phyloP scores from a whole-genome alignment of 1,140 invertebrate genomes.

The Temnothorax nylanderi region DNA sequence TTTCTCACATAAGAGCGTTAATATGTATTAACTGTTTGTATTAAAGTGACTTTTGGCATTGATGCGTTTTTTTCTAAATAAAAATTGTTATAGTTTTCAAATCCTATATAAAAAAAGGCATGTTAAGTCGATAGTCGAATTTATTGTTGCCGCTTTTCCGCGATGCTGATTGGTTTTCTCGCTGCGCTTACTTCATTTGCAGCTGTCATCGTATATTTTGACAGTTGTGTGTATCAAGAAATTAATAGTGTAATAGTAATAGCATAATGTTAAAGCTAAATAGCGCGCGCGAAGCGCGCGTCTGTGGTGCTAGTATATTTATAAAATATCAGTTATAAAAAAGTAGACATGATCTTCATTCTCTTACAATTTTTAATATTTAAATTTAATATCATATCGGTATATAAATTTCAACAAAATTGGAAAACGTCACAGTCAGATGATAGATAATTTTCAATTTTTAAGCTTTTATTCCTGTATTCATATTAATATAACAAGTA shows the following conservation, averaged over 20 bases:
- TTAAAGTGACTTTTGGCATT: neutral
- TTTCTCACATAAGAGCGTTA: neutral
- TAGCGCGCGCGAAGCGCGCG: too few species aligned
- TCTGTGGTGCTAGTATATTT: too few species aligned
- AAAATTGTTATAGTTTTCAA: neutral
- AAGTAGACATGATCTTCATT: neutral
- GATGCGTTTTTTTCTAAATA: neutral
- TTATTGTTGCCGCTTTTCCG: too few species aligned
- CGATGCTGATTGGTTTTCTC: too few species aligned
- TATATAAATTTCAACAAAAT: neutral
- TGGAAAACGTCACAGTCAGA: neutral
- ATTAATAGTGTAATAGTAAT: too few species aligned
- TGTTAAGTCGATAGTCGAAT: too few species aligned
- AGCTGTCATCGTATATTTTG: too few species aligned
- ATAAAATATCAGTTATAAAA: neutral
- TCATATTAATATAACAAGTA: conserved; percentile 2
- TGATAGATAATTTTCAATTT: conserved; percentile 14
- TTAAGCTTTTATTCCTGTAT: neutral
- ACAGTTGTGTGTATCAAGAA: too few species aligned
- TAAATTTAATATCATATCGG: neutral
- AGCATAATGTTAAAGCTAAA: too few species aligned
- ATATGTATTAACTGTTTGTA: neutral
- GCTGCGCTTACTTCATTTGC: too few species aligned
- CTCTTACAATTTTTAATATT: neutral
- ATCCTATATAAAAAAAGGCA: too few species aligned